These are phyloP conservation scores for Panulirus ornatus DNA, from an alignment of 1,140 invertebrate species.

Conservation along the genomic window DNA sequence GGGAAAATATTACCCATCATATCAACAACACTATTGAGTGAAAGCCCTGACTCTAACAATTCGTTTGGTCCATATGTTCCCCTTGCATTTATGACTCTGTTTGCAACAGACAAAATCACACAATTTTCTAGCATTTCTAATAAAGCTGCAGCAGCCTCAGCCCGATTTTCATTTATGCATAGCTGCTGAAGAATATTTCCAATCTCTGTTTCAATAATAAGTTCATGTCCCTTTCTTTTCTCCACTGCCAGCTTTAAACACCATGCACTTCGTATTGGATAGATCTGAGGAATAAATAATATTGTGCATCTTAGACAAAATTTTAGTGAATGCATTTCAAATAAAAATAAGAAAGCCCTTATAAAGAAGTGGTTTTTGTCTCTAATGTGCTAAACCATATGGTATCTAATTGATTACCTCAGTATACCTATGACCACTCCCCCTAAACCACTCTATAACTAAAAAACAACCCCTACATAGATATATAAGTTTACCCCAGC, in stretches of 20 bases:
- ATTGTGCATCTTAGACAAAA: background rate
- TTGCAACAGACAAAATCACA: slow-evolving; percentile 33
- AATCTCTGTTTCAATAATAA: slow-evolving; percentile 29
- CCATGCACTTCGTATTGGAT: background rate
- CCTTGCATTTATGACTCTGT: background rate
- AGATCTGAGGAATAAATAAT: slow-evolving; percentile 27
- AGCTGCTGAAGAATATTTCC: slow-evolving; percentile 49
- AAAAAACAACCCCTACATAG: too few relatives aligned
- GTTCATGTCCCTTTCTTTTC: slow-evolving; percentile 51
- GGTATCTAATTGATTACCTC: too few relatives aligned
- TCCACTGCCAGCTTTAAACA: slow-evolving; percentile 36
- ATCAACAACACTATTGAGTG: slow-evolving; percentile 27
- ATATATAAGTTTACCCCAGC: too few relatives aligned
- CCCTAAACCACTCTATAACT: too few relatives aligned
- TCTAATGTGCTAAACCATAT: too few relatives aligned
- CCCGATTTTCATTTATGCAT: slow-evolving; percentile 15
- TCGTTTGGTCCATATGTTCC: background rate
- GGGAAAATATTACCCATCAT: slow-evolving; percentile 24
- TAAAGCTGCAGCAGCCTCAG: slow-evolving; percentile 34
- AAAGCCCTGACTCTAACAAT: slow-evolving; percentile 1
- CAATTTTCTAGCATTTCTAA: slow-evolving; percentile 57
- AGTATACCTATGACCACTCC: too few relatives aligned
- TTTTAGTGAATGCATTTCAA: too few relatives aligned
- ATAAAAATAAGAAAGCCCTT: too few relatives aligned
- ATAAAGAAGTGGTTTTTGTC: too few relatives aligned